Percentiles rank a stretch among this genome's conserved stretches.
These are phyloP conservation scores for Galeruca laticollis DNA, from an alignment of 2,888 invertebrate species.

Conservation along the genomic window DNA sequence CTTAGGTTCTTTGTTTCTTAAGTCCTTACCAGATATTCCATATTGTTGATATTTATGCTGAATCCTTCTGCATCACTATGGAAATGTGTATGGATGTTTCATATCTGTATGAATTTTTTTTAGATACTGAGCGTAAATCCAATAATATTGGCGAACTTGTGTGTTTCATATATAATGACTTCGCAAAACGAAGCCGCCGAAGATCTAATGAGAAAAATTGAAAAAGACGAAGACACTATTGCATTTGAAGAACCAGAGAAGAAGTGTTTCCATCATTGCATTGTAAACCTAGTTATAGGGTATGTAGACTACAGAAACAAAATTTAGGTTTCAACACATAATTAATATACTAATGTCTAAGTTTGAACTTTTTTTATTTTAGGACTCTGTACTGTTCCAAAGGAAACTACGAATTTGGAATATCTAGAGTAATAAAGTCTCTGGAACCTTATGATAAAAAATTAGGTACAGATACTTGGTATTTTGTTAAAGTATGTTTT, in stretches of 20 bases:
- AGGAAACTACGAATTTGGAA: conserved; percentile 98
- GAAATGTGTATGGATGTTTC: too few relatives aligned
- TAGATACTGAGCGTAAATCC: conserved; percentile 94
- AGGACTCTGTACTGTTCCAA: conserved; percentile 97
- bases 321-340: not conserved
- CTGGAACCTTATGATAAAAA: conserved; percentile 94
- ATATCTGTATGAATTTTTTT: too few relatives aligned
- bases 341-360: too few relatives aligned
- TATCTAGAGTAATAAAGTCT: conserved; percentile 96
- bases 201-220: conserved; percentile 97
- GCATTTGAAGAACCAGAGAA: conserved; percentile 93
- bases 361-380: too few relatives aligned
- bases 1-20: too few relatives aligned
- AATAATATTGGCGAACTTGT: conserved; percentile 97
- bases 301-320: conserved; percentile 55
- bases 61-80: too few relatives aligned
- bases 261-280: conserved; percentile 95
- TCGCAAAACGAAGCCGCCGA: conserved; percentile 99
- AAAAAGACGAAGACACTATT: conserved; percentile 95
- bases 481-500: conserved; percentile 96
- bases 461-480: conserved; percentile 98
- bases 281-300: conserved; percentile 98
- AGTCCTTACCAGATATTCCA: too few relatives aligned
- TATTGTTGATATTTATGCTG: too few relatives aligned
- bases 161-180: conserved; percentile 99